Base-by-base conservation (phyloP, 2,113 vertebrate species). In the Lepisosteus oculatus region DNA sequence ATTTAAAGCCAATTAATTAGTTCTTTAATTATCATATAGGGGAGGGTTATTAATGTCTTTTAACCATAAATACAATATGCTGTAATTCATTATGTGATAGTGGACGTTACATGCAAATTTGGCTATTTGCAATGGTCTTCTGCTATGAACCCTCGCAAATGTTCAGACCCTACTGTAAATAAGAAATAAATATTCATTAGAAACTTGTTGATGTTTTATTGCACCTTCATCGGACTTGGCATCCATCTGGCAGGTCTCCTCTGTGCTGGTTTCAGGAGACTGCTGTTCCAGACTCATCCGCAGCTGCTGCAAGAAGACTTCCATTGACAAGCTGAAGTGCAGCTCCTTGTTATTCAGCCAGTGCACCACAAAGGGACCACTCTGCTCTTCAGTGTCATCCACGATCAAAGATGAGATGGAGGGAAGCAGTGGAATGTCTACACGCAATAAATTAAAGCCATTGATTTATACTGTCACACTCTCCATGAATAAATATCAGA, bases 331-430 rank as follows among this genome's bases (percentile, higher is more conserved):
- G 6, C 95, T 95, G 85, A 98, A 94, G 79, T 98, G 92, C 72
- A 99, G 87, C 82, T 99, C 96, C 85, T 99, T 99, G 82, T 99
- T 99, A 79, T 99, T 97, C 72, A 99, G 91, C 96, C 96, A 99
- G 79, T 99, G 97, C 55, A 99, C 95, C 51, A 96, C 95, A 86
- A 99, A 99, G 72, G 90, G 93, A 13, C 96, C 94, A 42, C 90
- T 94, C 68, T 93, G 90, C 75, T 97, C 96, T 82, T 97, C 95
- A 74, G 93, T 88, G 65, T 97, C 95, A 56, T 75, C 82, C 63
- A 92, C 87, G 75, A 86, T 95, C 81, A 99, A 80, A 69, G 97
- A 97, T 2, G 96, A 94, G 82, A 99, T 99, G 72, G 97, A 99
- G 82, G 97, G 97, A 68, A 99, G 93, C 43, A 99, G 87, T 83